Conservation (phyloP, 2,797 vertebrate genomes). For the Pterois miles region DNA sequence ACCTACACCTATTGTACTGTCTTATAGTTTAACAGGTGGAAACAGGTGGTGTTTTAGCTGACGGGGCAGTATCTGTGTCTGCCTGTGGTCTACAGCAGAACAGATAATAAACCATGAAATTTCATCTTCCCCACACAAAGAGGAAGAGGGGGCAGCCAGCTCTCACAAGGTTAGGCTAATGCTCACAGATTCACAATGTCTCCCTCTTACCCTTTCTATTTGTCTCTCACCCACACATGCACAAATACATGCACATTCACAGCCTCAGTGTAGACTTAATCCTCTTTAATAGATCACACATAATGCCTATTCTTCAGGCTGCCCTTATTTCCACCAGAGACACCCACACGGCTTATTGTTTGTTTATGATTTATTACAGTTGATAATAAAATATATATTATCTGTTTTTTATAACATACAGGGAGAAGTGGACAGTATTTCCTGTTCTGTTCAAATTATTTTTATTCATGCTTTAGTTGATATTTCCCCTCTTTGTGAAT, state of each 20-base stretch:
- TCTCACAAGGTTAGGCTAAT: conserved; percentile 37
- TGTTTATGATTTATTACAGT: background rate
- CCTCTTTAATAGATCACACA: conserved; percentile 21
- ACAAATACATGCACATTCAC: conserved; percentile 1
- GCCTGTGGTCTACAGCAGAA: conserved; percentile 15
- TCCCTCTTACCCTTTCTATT: background rate
- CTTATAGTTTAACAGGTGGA: conserved; percentile 30
- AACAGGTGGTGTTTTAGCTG: conserved; percentile 37
- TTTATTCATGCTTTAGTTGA: background rate
- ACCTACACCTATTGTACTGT: background rate
- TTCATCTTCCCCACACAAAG: conserved; percentile 35
- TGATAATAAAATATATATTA: background rate
- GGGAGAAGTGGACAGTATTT: background rate
- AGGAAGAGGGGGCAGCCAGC: conserved; percentile 27
- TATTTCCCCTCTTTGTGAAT: background rate
- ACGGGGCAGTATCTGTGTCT: conserved; percentile 21
- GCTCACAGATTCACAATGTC: conserved; percentile 21
- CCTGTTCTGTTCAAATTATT: background rate
- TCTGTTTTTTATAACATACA: background rate
- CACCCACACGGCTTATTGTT: conserved; percentile 14
- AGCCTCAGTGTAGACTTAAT: conserved; percentile 28
- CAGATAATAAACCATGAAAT: conserved; percentile 53
- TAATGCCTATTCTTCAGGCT: conserved; percentile 8
- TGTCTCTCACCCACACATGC: conserved; percentile 19
- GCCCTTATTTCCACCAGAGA: conserved; percentile 13